Base-by-base conservation (phyloP, 2,888 invertebrate genomes). In the Drosophila gaucha region DNA sequence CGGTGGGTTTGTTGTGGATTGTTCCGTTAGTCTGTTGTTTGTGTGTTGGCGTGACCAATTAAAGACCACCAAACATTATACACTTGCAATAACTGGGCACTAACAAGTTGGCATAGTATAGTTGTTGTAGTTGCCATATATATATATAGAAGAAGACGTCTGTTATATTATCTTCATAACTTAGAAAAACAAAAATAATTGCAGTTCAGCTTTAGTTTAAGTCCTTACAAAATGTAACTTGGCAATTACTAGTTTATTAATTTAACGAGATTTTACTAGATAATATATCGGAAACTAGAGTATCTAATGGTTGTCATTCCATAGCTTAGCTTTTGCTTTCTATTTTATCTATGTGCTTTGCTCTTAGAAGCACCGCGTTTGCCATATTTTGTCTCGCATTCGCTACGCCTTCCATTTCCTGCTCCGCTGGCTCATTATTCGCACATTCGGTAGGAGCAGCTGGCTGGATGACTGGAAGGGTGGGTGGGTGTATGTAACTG, bases 11-110 rank as follows among this genome's bases (percentile, higher is more conserved):
- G 36, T 36, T 36, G 33, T 24, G 47, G 33, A 20, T 24, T 24
- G 50, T 50, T 36, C 28, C n/a, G 28, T 39, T 39, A 39, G 50
- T 41, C n/a, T 16, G 49, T 57, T 58, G 63, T 44, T 76, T 74
- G 62, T 67, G 28, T 63, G 82, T 43, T 83, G 65, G 78, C 88
- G 72, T 82, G 82, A 85, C 88, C 82, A 87, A 85, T 82, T 82
- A 82, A 85, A 87, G 86, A 62, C 64, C 74, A 51, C 67, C 74
- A 78, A 57, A 16, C 67, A 59, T 69, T 16, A n/a, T 46, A 20
- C 30, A 9, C 12, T 46, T 20, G 5, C 8, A 9, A 30, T 4
- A 12, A n/a, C n/a, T n/a, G 44, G 18, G 44, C n/a, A 44, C n/a
- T 20, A 2, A 9, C 20, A 30, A n/a, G 0, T 12, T n/a, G 44